A percentile compares a stretch with the other conserved stretches of the same genome.
Conservation (phyloP, 2,113 vertebrate genomes). For the Excalfactoria chinensis region DNA sequence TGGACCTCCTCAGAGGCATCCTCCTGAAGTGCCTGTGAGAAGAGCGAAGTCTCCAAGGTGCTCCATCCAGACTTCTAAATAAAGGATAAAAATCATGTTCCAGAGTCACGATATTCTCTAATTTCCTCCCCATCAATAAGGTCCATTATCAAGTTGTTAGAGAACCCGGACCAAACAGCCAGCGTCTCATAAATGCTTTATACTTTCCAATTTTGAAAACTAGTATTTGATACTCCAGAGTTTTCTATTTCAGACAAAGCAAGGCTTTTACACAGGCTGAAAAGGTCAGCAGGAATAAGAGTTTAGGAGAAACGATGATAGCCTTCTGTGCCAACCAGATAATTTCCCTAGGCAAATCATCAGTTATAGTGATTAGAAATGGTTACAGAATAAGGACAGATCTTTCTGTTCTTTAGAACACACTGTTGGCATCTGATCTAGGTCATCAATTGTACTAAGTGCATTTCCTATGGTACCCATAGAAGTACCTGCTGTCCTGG, state of each 20-base stretch:
- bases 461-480: background rate
- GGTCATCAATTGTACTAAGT: background rate
- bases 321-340: background rate
- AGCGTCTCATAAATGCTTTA: background rate
- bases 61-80: background rate
- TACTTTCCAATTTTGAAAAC: background rate
- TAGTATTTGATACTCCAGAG: background rate
- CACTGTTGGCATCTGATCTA: background rate
- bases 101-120: background rate
- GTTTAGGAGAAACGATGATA: background rate
- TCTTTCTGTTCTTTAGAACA: background rate
- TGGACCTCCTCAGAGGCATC: background rate
- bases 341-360: background rate
- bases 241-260: background rate
- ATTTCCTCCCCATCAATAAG: background rate
- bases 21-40: background rate
- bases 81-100: background rate
- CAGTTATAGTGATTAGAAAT: background rate
- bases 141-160: background rate
- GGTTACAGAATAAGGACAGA: background rate
- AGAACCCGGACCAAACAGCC: background rate
- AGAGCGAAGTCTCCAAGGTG: background rate
- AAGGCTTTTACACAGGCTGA: background rate
- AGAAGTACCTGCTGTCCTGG: background rate
- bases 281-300: background rate